Conservation (phyloP, 2,113 vertebrate genomes). For the Leucopsar rothschildi region DNA sequence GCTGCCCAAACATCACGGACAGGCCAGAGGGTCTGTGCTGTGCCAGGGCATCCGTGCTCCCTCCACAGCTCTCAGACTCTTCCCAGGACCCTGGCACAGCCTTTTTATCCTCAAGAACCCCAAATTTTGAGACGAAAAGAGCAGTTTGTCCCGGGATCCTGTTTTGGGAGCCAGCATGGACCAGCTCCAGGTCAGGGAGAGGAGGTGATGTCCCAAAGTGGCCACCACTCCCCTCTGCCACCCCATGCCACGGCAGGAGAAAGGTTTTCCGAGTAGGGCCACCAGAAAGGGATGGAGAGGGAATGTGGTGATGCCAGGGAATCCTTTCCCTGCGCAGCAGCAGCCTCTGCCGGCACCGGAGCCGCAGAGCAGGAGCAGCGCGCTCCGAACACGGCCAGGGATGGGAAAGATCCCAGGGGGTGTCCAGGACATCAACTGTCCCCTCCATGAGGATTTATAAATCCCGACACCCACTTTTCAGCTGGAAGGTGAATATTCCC, state of each 20-base stretch:
- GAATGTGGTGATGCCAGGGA: fast-evolving
- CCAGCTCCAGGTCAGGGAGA: not conserved
- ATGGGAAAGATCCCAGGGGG: fast-evolving
- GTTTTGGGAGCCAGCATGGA: not conserved
- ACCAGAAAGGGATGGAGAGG: not conserved
- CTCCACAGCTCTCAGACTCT: not conserved
- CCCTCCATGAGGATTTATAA: fast-evolving
- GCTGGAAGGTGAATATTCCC: not conserved
- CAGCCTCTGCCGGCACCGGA: conserved; percentile 38
- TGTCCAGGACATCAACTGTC: fast-evolving
- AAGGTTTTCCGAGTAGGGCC: not conserved
- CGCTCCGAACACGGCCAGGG: not conserved
- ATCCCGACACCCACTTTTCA: fast-evolving
- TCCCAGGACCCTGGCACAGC: fast-evolving
- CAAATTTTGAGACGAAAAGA: not conserved
- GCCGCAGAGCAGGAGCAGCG: not conserved
- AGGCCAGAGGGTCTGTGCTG: not conserved
- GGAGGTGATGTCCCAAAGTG: fast-evolving
- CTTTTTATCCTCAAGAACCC: not conserved
- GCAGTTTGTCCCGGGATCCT: not conserved
- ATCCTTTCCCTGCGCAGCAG: conserved; percentile 1
- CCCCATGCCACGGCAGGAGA: fast-evolving
- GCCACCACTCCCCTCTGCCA: not conserved
- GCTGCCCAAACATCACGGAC: fast-evolving
- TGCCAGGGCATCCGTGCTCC: not conserved